Evolutionary conservation across 2,888 invertebrate genomes (phyloP).

Genomic region (Temnothorax ravouxi): DNA sequence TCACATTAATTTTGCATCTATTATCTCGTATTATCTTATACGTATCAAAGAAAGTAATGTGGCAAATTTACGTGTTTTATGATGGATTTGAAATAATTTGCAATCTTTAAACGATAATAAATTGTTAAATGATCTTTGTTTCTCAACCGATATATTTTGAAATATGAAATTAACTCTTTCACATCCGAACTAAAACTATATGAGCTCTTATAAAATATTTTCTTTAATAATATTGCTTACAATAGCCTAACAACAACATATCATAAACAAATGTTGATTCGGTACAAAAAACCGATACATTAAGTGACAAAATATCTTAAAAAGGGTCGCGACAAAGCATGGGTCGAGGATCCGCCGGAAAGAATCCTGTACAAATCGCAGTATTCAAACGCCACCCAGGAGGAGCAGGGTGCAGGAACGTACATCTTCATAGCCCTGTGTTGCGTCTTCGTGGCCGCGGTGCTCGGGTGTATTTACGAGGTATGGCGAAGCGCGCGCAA

Average conservation of each 20-base stretch:
- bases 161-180: background rate
- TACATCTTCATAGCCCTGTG: slow-evolving; percentile 93
- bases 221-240: background rate
- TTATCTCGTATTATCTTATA: too few species aligned
- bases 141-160: background rate
- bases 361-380: slow-evolving; percentile 92
- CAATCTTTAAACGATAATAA: background rate
- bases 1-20: background rate
- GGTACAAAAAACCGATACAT: background rate
- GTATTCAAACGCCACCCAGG: slow-evolving; percentile 91
- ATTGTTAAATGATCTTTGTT: background rate
- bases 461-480: slow-evolving; percentile 91
- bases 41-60: background rate
- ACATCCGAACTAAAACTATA: background rate
- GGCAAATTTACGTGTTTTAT: background rate
- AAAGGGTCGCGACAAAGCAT: slow-evolving; percentile 93
- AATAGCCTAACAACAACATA: background rate
- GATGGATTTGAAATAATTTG: background rate
- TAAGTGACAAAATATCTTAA: background rate
- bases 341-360: slow-evolving; percentile 95
- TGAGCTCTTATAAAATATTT: background rate
- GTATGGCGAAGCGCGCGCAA: slow-evolving; percentile 86
- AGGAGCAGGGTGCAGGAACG: slow-evolving; percentile 92
- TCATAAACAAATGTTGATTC: background rate
- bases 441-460: slow-evolving; percentile 91